Base-by-base conservation (phyloP, 2,113 vertebrate genomes). In the Paedocypris sp. region DNA sequence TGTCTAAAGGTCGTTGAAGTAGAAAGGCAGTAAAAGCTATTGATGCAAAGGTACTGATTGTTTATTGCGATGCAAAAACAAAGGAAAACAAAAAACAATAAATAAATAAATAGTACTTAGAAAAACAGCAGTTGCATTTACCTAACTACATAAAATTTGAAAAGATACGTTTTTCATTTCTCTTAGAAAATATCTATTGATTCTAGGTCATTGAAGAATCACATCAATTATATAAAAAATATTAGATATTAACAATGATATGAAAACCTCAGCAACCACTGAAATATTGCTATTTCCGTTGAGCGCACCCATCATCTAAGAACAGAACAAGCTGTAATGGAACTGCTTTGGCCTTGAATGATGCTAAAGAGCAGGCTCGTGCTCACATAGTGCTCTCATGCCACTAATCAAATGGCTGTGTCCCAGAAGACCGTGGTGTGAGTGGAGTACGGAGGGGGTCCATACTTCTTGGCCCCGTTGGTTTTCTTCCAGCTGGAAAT, bases 381-480 rank as follows among this genome's bases (percentile, higher is more conserved):
- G n/a, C n/a, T n/a, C n/a, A n/a, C n/a, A n/a, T n/a, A n/a, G 64
- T 72, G 69, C 67, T 58, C 64, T 38, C 36, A 66, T 28, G 49
- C 62, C 52, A 64, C 25, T 26, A 19, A 65, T 96, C 85, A 98
- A 76, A 97, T 97, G 72, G 94, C 93, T 1, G 92, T 98, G 77
- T 97, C 93, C 93, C 92, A 96, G 80, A 97, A 97, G 39, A 97
- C 91, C 29, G 92, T 95, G 32, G 86, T 89, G 59, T 94, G 94
- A 72, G 89, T 89, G 12, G 91, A 88, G 71, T 96, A 97, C 11
- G 93, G 93, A 7, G 93, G 91, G 62, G 93, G 91, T 58, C 91
- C 90, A 71, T 88, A 88, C 74, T 96, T 97, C 83, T 98, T 97
- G 56, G 83, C 75, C 46, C 86, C 89, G 0, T 86, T 84, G 23